A percentile compares a stretch with the other conserved stretches of the same genome.
Evolutionary conservation across 2,888 invertebrate species (phyloP).

Genomic region (Campoplex nolae): DNA sequence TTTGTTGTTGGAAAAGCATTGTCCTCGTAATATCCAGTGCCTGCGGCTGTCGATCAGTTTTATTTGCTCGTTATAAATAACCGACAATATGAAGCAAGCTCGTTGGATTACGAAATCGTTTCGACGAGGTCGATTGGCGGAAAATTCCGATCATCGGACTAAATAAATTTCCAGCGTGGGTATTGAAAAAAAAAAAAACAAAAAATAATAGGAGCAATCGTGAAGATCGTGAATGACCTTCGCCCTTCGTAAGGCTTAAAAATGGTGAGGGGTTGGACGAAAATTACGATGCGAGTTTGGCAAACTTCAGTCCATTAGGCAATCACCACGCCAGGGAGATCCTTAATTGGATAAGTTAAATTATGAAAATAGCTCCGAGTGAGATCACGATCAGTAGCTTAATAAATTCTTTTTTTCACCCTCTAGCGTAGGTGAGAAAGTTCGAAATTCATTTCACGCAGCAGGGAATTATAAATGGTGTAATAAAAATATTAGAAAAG

Average conservation of each 20-base stretch:
- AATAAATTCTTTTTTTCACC: slow-evolving; percentile 12
- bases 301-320: slow-evolving; percentile 65
- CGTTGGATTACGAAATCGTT: neutral
- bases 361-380: slow-evolving; percentile 4
- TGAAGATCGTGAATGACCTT: slow-evolving; percentile 37
- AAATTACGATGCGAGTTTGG: slow-evolving; percentile 22
- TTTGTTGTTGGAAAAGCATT: slow-evolving; percentile 50
- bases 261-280: slow-evolving; percentile 1
- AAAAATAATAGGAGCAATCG: neutral
- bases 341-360: slow-evolving; percentile 26
- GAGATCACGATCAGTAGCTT: neutral
- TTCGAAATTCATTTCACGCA: slow-evolving; percentile 2
- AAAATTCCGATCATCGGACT: neutral
- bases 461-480: slow-evolving; percentile 12
- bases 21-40: slow-evolving; percentile 53
- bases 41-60: slow-evolving; percentile 55
- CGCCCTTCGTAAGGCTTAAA: neutral
- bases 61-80: slow-evolving; percentile 41
- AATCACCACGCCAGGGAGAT: slow-evolving; percentile 49
- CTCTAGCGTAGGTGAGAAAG: slow-evolving; percentile 5
- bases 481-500: slow-evolving; percentile 32
- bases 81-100: slow-evolving; percentile 9
- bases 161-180: slow-evolving; percentile 8
- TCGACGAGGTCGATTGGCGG: neutral
- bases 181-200: slow-evolving; percentile 8